These are phyloP conservation scores for Notothenia rossii DNA, from an alignment of 2,113 vertebrate genomes.

Conservation along the genomic window DNA sequence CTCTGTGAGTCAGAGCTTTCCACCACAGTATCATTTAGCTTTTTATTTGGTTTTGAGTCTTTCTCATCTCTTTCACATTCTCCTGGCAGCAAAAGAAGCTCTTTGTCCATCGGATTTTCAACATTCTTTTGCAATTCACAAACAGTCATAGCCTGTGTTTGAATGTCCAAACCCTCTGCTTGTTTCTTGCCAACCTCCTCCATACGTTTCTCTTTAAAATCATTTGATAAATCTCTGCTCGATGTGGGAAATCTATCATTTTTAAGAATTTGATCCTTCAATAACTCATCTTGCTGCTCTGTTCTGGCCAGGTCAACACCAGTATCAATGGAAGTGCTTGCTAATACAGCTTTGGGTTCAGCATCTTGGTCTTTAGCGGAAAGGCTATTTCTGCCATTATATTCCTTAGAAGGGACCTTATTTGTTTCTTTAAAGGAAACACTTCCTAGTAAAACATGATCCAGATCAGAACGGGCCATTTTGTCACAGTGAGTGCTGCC, in stretches of 20 bases:
- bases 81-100: conserved; percentile 52
- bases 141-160: conserved; percentile 59
- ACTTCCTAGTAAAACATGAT: neutral
- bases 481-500: conserved; percentile 15
- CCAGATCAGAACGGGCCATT: conserved; percentile 21
- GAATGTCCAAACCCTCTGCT: conserved; percentile 36
- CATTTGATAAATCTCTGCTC: conserved; percentile 6
- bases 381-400: neutral
- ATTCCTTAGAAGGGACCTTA: conserved; percentile 16
- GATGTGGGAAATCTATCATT: neutral
- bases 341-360: neutral
- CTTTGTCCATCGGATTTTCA: conserved; percentile 67
- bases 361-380: conserved; percentile 26
- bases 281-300: conserved; percentile 9
- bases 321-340: neutral
- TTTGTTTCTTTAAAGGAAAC: conserved; percentile 9
- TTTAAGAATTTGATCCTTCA: conserved; percentile 34
- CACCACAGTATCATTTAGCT: conserved; percentile 20
- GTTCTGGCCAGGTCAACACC: neutral
- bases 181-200: conserved; percentile 47
- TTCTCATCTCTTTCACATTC: conserved; percentile 41
- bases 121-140: conserved; percentile 61
- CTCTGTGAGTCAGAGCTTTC: conserved; percentile 40
- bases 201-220: conserved; percentile 38
- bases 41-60: conserved; percentile 55